Conservation (phyloP, 2,888 invertebrate genomes). For the Laspeyria flexula region DNA sequence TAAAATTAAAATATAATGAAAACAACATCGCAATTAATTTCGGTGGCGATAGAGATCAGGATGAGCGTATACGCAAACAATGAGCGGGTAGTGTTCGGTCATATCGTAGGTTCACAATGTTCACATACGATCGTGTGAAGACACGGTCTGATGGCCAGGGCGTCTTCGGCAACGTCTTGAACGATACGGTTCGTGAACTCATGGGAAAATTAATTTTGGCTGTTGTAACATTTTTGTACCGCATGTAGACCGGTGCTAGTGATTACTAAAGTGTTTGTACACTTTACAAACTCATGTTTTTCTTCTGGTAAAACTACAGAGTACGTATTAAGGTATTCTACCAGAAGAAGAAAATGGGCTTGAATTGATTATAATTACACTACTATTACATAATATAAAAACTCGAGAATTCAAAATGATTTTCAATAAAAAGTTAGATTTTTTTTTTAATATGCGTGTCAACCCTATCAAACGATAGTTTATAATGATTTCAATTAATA, state of each 20-base stretch:
- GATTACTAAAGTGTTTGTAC: background rate
- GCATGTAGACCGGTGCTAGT: slow-evolving; percentile 2
- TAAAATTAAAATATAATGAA: slow-evolving; percentile 17
- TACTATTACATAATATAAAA: too few species aligned
- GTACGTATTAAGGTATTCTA: too few species aligned
- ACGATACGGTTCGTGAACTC: slow-evolving; percentile 61
- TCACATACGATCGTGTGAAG: slow-evolving; percentile 74
- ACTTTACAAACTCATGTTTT: too few species aligned
- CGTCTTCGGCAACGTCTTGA: slow-evolving; percentile 74
- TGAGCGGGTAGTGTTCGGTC: slow-evolving; percentile 19
- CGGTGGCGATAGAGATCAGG: slow-evolving; percentile 28
- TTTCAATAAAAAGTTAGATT: too few species aligned
- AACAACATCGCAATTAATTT: slow-evolving; percentile 22
- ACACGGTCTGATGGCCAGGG: slow-evolving; percentile 63
- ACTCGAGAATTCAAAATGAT: too few species aligned
- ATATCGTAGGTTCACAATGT: slow-evolving; percentile 27
- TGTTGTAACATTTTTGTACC: slow-evolving; percentile 26
- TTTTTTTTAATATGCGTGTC: too few species aligned
- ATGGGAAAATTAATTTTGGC: slow-evolving; percentile 50
- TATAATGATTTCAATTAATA: too few species aligned
- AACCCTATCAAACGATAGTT: too few species aligned
- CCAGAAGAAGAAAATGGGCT: too few species aligned
- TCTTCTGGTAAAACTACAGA: too few species aligned
- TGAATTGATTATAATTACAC: too few species aligned
- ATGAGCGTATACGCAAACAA: slow-evolving; percentile 29